These are phyloP conservation scores for Agrotis puta DNA, from an alignment of 2,888 invertebrate species.

Conservation along the genomic window DNA sequence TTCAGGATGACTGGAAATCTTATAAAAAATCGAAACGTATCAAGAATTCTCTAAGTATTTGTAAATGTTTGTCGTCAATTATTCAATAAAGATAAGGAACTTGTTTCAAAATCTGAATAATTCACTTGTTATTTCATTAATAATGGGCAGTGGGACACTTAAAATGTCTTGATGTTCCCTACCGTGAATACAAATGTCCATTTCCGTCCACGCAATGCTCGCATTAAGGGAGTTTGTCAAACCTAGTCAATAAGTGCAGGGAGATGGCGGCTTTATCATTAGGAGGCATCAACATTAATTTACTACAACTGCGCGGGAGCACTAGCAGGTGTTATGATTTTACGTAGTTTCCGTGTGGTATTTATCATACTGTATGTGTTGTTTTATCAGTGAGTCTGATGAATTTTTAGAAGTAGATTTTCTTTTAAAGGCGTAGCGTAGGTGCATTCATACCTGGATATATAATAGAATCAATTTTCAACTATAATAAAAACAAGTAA, in stretches of 20 bases:
- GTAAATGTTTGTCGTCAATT: constrained; percentile 65
- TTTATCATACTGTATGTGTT: neutral
- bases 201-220: constrained; percentile 88
- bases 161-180: constrained; percentile 82
- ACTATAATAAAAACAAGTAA: neutral
- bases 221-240: constrained; percentile 87
- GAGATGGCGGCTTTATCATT: constrained; percentile 54
- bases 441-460: neutral
- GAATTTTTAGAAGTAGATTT: neutral
- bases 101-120: constrained; percentile 78
- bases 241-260: constrained; percentile 73
- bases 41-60: constrained; percentile 10
- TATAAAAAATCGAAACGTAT: constrained; percentile 16
- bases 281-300: constrained; percentile 49
- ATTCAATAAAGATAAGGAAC: constrained; percentile 72
- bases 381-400: neutral
- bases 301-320: constrained; percentile 26
- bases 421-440: neutral
- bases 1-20: constrained; percentile 11
- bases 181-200: constrained; percentile 86
- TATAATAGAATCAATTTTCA: no score
- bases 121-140: constrained; percentile 83
- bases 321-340: constrained; percentile 42
- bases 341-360: neutral
- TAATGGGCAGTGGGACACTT: constrained; percentile 80